Evolutionary conservation across 2,113 vertebrate species (phyloP), one percentile per base, ranked within the genome.

Genomic region (Phalacrocorax pelagicus): DNA sequence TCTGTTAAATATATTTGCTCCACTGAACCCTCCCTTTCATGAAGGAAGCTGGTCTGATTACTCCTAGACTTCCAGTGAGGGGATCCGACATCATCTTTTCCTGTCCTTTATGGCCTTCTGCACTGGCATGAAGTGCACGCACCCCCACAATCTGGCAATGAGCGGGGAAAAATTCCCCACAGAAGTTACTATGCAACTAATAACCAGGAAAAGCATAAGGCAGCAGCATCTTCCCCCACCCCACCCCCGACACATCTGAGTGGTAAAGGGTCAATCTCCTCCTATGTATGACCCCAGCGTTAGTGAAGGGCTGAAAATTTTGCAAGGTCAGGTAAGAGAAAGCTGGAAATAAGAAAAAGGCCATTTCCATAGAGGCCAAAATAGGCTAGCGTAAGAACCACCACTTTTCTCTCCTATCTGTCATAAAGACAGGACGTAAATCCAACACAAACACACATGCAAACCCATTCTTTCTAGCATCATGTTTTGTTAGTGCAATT

Each of bases 101-200:
- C 58, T 67, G 21, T 12, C 21, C 24, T 55, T 61, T 32, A 38
- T 19, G 46, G 36, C 38, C 12, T 26, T n/a, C 27, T 70, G 49
- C 55, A 70, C 8, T 10, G 32, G n/a, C 24, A 21, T 26, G 19
- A 67, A 81, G n/a, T 3, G 1, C 18, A 5, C 29, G 18, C 12
- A 23, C 12, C 14, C 10, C 15, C 29, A 12, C 11, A 19, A 2
- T 27, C 27, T 5, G 34, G 13, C 42, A 46, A 23, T 6, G 22
- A 44, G 4, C 3, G 7, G 0, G 4, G 11, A n/a, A 34, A 15
- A 10, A 38, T 38, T 38, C 2, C 8, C 11, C 18, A 7, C 27
- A 20, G 18, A 69, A 65, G 26, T 72, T 78, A 62, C n/a, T 63
- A 32, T 5, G 17, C 79, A 57, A 9, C 30, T 57, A 66, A 82